A percentile compares a stretch with the other conserved stretches of the same genome.
Conservation (phyloP, 1,140 invertebrate genomes). For the Aethina tumida region DNA sequence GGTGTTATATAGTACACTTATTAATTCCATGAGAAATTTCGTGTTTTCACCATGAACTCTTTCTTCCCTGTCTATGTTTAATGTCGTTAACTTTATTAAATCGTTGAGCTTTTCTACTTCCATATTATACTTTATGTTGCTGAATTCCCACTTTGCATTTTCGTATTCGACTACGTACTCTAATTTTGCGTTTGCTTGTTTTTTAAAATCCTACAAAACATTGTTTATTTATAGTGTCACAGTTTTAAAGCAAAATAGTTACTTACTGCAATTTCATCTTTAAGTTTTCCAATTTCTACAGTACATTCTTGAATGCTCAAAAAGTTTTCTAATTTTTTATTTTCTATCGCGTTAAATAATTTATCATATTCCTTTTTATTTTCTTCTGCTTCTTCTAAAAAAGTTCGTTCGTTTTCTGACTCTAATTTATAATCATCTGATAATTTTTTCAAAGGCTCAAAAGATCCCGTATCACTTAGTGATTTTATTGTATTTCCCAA, state of each 20-base stretch:
- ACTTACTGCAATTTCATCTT: constrained; percentile 27
- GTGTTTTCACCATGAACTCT: constrained; percentile 22
- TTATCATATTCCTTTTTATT: constrained; percentile 10
- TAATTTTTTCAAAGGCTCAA: too few relatives aligned
- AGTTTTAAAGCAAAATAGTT: neutral
- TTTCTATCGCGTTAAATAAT: constrained; percentile 7
- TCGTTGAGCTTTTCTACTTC: constrained; percentile 11
- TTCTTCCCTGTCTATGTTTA: constrained; percentile 19
- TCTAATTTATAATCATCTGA: too few relatives aligned
- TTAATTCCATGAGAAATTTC: constrained; percentile 11
- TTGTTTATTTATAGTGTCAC: neutral
- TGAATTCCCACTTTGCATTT: constrained; percentile 20
- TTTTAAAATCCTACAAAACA: constrained; percentile 19
- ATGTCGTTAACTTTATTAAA: constrained; percentile 12
- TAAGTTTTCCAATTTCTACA: constrained; percentile 22
- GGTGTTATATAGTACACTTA: constrained; percentile 15
- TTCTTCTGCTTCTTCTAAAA: constrained; percentile 6
- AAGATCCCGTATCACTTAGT: too few relatives aligned
- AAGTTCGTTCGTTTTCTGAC: constrained; percentile 10
- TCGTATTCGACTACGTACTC: constrained; percentile 22
- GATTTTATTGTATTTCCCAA: too few relatives aligned
- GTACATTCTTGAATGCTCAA: constrained; percentile 12
- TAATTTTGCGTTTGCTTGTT: constrained; percentile 20
- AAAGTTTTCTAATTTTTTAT: constrained; percentile 7
- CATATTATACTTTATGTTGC: constrained; percentile 9